Evolutionary conservation across 2,797 vertebrate genomes (phyloP), one percentile per base, ranked within the genome.

Genomic region (Halcyon chelicuti): DNA sequence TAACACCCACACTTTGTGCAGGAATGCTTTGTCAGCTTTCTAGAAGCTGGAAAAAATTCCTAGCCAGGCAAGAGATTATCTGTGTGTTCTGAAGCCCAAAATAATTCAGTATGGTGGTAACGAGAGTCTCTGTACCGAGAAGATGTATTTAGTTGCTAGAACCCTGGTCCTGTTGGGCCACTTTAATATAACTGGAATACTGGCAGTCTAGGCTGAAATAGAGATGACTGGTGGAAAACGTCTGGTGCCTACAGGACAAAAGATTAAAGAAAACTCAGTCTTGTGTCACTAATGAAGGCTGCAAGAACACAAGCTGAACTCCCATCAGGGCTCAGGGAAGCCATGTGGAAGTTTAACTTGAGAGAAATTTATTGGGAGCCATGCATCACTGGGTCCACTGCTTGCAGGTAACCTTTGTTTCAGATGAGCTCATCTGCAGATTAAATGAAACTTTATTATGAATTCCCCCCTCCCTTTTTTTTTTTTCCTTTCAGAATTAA

Each of bases 401-500:
- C 52, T 91, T 0, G 1, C 81, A 94, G 52, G 49, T 94, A 73
- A 90, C 54, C 52, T 93, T 80, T 89, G n/a, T 78, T 76, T 86
- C n/a, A 72, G 73, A 86, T 66, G 28, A 83, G 35, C 35, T 83
- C 1, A 2, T 66, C 76, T 83, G 46, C 18, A 84, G 71, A 75
- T 75, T 65, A 90, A 94, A 66, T 58, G 28, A 77, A 84, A 95
- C 49, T 75, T 90, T 42, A 75, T 96, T 42, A 72, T 96, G 78
- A 82, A 89, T 90, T 76, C 57, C 4, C 42, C 60, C 86, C 57
- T 3, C 42, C 60, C 86, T 79, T 86, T 19, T 88, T 90, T 87
- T 20, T 63, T 91, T 87, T 88, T 19, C 89, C 81, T 85, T 21
- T 39, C 39, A 60, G 70, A 91, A 75, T 94, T 86, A 88, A 88